Evolutionary conservation across 1,140 invertebrate species (phyloP), one percentile per base, ranked within the genome.

Genomic region (Leucophenga varia): DNA sequence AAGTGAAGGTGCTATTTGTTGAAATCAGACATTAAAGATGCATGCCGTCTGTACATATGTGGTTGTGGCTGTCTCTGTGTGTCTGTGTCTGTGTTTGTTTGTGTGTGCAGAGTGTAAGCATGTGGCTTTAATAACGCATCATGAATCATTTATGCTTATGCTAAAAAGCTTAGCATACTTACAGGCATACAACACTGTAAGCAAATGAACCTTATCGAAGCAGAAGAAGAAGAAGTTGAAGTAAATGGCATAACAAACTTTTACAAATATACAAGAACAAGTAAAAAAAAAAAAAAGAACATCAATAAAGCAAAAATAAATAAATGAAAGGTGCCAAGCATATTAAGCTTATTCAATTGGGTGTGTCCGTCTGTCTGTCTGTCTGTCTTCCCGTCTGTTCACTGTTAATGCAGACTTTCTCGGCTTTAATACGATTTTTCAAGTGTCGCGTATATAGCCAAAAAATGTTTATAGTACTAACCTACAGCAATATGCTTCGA

Each of bases 261-360:
- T n/a, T n/a, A n/a, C n/a, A n/a, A n/a, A n/a, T n/a, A n/a, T n/a
- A 5, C 12, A 34, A 34, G 16, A 14, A 7, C 7, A 6, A 34
- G 32, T 34, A n/a, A n/a, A n/a, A 34, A n/a, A 34, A 14, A 7
- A 14, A 34, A 14, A 14, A 4, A 34, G 13, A 34, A 14, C 12
- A 14, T 14, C 16, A n/a, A 34, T 3, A 34, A 12, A 14, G 10
- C 16, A 21, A 47, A 13, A 44, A 47, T 48, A 44, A 34, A 36
- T 34, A 52, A 52, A 47, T 30, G 22, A 25, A 25, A 25, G 22
- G 22, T 25, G 22, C 22, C 22, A 10, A 25, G 10, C 22, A 25
- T 25, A 25, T 5, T 25, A 25, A 5, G 5, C 61, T 67, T 53
- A 47, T 46, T 34, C 38, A 42, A 18, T 12, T 22, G 35, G 38